Evolutionary conservation across 2,113 vertebrate genomes (phyloP).

Genomic region (Petaurus breviceps): DNA sequence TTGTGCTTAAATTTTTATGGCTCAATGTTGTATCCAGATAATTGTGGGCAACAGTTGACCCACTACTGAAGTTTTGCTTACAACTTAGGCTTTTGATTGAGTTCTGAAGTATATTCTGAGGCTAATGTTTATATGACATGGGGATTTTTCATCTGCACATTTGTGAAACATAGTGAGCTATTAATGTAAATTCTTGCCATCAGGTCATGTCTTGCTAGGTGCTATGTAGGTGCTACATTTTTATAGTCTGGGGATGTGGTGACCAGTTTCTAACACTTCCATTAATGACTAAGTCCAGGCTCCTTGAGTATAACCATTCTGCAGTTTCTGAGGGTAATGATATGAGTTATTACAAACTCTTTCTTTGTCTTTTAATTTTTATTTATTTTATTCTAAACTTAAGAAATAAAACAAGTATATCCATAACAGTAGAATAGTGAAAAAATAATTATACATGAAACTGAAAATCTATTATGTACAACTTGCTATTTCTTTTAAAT

Average conservation of each 20-base stretch:
- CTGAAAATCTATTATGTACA: too few relatives aligned
- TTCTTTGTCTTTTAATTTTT: not conserved
- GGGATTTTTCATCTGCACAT: not conserved
- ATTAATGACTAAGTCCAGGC: not conserved
- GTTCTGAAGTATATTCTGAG: not conserved
- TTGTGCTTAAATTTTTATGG: not conserved
- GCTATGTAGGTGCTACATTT: not conserved
- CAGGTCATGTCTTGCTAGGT: not conserved
- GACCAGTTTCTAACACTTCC: not conserved
- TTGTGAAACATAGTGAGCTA: not conserved
- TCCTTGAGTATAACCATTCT: not conserved
- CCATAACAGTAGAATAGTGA: not conserved
- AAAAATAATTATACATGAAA: not conserved
- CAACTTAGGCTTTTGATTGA: not conserved
- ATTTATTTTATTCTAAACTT: not conserved
- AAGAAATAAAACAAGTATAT: not conserved
- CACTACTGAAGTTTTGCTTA: not conserved
- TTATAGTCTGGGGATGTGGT: not conserved
- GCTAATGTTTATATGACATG: not conserved
- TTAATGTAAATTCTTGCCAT: not conserved
- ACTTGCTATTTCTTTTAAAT: not conserved
- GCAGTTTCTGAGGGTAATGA: too few relatives aligned
- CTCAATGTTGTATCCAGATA: not conserved
- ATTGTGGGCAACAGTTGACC: not conserved
- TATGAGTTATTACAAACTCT: too few relatives aligned